Evolutionary conservation across 2,797 vertebrate genomes (phyloP).

Genomic region (Botia kubotai): DNA sequence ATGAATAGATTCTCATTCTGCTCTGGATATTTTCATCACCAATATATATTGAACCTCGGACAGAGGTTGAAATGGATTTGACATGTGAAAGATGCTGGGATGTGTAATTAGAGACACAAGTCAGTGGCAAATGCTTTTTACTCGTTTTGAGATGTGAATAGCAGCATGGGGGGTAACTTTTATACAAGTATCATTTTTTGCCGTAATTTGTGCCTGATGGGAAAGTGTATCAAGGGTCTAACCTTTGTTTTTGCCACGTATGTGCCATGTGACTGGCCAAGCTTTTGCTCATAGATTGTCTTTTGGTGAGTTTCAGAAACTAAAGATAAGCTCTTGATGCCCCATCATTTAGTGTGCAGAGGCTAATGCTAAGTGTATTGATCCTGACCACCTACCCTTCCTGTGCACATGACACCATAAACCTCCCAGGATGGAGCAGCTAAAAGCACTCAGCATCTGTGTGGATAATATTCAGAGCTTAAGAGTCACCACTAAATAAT

Average conservation of each 20-base stretch:
- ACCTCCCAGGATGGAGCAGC: conserved; percentile 52
- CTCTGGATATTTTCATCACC: too few relatives aligned
- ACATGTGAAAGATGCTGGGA: too few relatives aligned
- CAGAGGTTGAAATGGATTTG: too few relatives aligned
- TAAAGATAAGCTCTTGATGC: conserved; percentile 38
- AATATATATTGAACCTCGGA: too few relatives aligned
- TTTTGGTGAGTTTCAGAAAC: conserved; percentile 19
- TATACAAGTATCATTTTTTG: neutral
- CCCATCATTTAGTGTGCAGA: conserved; percentile 49
- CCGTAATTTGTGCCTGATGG: neutral
- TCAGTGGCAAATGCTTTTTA: too few relatives aligned
- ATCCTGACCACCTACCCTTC: conserved; percentile 61
- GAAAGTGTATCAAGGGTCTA: conserved; percentile 48
- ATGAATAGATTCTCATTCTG: too few relatives aligned
- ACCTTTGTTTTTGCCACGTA: conserved; percentile 65
- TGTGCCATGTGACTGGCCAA: conserved; percentile 49
- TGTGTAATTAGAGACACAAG: too few relatives aligned
- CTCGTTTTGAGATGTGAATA: neutral
- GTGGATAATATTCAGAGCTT: conserved; percentile 52
- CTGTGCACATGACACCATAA: conserved; percentile 61
- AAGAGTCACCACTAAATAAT: conserved; percentile 55
- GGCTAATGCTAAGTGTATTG: conserved; percentile 61
- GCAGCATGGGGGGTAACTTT: neutral
- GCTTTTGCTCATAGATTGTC: conserved; percentile 56
- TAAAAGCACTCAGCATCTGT: conserved; percentile 56